These are phyloP conservation scores for Acanthosepion lycidas DNA, from an alignment of 2,888 invertebrate genomes.

Conservation along the genomic window DNA sequence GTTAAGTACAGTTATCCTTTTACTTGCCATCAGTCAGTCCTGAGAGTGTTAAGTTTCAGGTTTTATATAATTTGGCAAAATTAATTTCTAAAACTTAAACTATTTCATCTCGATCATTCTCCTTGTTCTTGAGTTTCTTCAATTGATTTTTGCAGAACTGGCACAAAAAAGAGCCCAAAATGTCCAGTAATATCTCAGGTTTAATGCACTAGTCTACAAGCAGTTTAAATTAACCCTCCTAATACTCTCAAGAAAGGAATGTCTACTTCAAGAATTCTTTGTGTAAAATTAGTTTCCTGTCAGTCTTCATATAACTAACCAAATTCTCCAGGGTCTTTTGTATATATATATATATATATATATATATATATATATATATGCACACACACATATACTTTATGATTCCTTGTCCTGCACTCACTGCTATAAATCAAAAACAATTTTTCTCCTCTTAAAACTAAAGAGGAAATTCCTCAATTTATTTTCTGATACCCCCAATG, in stretches of 20 bases:
- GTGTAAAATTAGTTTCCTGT: neutral
- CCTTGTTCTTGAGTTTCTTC: neutral
- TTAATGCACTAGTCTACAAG: neutral
- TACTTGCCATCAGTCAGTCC: too few species aligned
- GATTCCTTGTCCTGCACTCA: neutral
- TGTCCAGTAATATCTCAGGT: neutral
- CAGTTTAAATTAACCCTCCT: neutral
- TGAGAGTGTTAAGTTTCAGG: too few species aligned
- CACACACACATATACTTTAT: neutral
- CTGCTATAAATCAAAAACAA: neutral
- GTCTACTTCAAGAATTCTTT: neutral
- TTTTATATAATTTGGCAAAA: too few species aligned
- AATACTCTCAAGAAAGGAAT: neutral
- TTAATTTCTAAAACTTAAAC: too few species aligned
- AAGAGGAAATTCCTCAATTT: slow-evolving; percentile 33
- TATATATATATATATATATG: too few species aligned
- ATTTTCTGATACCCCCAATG: neutral
- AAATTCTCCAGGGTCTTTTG: neutral
- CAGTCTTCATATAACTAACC: neutral
- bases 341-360: neutral
- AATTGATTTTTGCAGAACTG: neutral
- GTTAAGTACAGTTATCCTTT: too few species aligned
- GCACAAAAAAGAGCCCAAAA: neutral
- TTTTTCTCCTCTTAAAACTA: neutral
- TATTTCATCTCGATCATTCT: neutral